Percentiles rank a stretch among this genome's conserved stretches.
phyloP scores from a whole-genome alignment of 2,797 vertebrate species.

The Danio jaintianensis region DNA sequence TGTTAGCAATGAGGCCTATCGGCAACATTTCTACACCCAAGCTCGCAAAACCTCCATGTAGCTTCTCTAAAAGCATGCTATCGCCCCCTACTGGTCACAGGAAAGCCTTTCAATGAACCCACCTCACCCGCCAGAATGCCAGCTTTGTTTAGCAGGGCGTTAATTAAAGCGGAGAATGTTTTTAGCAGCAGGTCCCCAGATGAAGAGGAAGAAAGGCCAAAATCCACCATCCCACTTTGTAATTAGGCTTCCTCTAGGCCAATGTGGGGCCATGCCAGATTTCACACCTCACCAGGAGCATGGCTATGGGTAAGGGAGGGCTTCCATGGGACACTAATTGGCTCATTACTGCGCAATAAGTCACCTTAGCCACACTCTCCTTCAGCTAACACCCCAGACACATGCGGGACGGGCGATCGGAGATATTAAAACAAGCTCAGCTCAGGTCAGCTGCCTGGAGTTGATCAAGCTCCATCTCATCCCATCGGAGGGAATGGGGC shows the following conservation, averaged over 20 bases:
- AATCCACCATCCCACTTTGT: conserved; percentile 79
- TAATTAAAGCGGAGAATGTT: conserved; percentile 82
- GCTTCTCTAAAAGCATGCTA: conserved; percentile 58
- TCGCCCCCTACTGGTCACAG: conserved; percentile 73
- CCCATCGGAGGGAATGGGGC: neutral
- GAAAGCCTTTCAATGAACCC: conserved; percentile 51
- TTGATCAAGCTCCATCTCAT: conserved; percentile 31
- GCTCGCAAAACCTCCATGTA: neutral
- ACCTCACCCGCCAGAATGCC: conserved; percentile 65
- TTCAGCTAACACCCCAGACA: conserved; percentile 77
- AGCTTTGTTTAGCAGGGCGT: conserved; percentile 77
- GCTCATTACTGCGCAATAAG: conserved; percentile 83
- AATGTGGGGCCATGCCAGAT: conserved; percentile 74
- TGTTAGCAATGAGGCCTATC: conserved; percentile 41
- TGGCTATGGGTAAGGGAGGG: conserved; percentile 53
- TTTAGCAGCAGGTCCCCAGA: conserved; percentile 85
- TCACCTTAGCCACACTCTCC: conserved; percentile 71
- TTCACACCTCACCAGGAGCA: conserved; percentile 78
- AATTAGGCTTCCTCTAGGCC: conserved; percentile 81
- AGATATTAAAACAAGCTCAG: conserved; percentile 74
- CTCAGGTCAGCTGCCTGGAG: conserved; percentile 47
- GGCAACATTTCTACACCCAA: neutral
- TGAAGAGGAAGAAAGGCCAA: conserved; percentile 84
- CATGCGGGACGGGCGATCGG: conserved; percentile 71
- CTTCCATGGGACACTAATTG: conserved; percentile 77